Evolutionary conservation across 2,888 invertebrate genomes (phyloP), one percentile per base, ranked within the genome.

Genomic region (Scrobipalpa atriplicella): DNA sequence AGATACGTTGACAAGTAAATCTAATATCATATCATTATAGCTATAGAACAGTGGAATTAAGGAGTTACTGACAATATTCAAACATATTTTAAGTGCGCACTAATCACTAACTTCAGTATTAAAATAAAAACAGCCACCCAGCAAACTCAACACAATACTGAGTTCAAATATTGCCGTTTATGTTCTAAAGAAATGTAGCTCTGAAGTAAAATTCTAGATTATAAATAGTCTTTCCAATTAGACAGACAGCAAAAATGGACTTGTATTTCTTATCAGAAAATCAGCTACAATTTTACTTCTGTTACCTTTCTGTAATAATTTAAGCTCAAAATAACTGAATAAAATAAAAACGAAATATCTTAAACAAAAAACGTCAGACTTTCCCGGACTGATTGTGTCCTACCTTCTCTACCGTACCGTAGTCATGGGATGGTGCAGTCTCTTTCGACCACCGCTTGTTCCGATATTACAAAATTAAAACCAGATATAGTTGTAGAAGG

Each of bases 11-110:
- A 56, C 54, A 52, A 52, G 52, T 56, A 29, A 56, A 13, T 21
- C 21, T 56, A 56, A 56, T 56, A 56, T 21, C 21, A 21, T 18
- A 18, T 29, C 29, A 11, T 47, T 19, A 56, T 21, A 56, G 18
- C 54, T 56, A 56, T 54, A 56, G 19, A 29, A 29, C 13, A 56
- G 10, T 56, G 54, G 54, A 56, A 56, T 56, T 56, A 21, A 56
- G 60, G 29, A 41, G 54, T 21, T 21, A 56, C 18, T 52, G 21
- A 19, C 18, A 52, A 52, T 19, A 52, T 52, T 52, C 10, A 10
- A 8, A 52, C 1, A 10, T 21, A 19, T 7, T 10, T 52, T 10
- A 52, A 52, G 52, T 52, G 21, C 47, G 47, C 52, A 18, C 21
- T 19, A 18, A 52, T 10, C 21, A 19, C 11, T 52, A 56, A 56